These are phyloP conservation scores for Volucella zonaria DNA, from an alignment of 2,888 invertebrate species.

Conservation along the genomic window DNA sequence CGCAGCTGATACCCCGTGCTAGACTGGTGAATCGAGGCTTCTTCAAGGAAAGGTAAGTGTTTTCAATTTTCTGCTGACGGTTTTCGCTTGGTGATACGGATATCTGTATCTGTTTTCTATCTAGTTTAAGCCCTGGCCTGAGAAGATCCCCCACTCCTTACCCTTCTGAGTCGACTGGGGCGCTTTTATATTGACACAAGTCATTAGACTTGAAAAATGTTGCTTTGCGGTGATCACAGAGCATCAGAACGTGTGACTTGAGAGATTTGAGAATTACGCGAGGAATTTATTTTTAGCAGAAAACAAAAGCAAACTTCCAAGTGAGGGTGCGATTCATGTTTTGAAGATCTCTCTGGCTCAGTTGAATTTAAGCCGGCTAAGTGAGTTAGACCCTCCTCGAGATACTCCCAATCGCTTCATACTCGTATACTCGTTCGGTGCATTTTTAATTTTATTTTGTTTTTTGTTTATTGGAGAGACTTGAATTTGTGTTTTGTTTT, in stretches of 20 bases:
- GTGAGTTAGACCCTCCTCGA: constrained; percentile 11
- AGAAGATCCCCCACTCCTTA: neutral
- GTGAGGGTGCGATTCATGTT: constrained; percentile 32
- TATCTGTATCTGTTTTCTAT: too few species aligned
- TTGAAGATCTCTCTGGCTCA: constrained; percentile 22
- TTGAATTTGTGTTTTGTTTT: too few species aligned
- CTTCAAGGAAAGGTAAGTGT: constrained; percentile 87
- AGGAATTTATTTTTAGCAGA: constrained; percentile 23
- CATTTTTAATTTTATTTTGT: constrained; percentile 1
- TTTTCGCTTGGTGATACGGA: too few species aligned
- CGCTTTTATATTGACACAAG: constrained; percentile 10
- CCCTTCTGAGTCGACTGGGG: too few species aligned
- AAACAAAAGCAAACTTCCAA: neutral
- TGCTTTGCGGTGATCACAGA: neutral
- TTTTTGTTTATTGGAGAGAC: neutral
- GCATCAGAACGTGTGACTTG: constrained; percentile 42
- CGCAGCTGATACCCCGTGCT: constrained; percentile 91
- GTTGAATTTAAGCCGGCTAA: constrained; percentile 44
- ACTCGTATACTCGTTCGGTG: neutral
- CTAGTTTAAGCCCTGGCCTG: too few species aligned
- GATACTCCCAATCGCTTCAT: neutral
- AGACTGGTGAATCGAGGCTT: constrained; percentile 90
- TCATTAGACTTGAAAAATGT: constrained; percentile 24
- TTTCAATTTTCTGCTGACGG: constrained; percentile 1
- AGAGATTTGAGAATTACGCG: constrained; percentile 35